Evolutionary conservation across 2,113 vertebrate species (phyloP), one percentile per base, ranked within the genome.

Genomic region (Corythornis cristatus): DNA sequence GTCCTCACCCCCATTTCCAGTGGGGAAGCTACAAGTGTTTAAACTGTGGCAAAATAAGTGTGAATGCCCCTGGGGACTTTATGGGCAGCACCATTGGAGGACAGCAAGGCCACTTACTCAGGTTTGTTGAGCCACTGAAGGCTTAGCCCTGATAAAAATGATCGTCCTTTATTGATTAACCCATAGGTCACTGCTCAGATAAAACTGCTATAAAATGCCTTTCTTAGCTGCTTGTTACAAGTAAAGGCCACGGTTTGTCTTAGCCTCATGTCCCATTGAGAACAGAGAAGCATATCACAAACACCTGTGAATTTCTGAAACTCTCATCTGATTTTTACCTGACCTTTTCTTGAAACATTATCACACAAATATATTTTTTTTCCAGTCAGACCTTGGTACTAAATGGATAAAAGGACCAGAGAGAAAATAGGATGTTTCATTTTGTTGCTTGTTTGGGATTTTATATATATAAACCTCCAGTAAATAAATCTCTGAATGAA

Each of bases 401-500:
- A 88, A 92, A 66, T 68, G 81, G 28, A 73, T 50, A 35, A 81
- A 91, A 86, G 37, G 66, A 62, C 81, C 25, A 15, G 42, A 35
- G 35, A 82, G 62, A 83, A 93, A 90, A 80, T 58, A 73, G 85
- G 40, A 31, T 58, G 85, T 77, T 81, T 56, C 9, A 68, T 77
- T 77, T 76, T 64, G 13, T 15, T n/a, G 23, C 78, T 77, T 79
- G 57, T 46, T 68, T 76, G 42, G 76, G 66, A 72, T 80, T 93
- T 70, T 81, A 64, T 80, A 78, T 62, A 72, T 83, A 64, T 70
- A 72, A 65, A 10, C 8, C 43, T n/a, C 23, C 46, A 73, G 18
- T 71, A 83, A 95, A 83, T 89, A 93, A 90, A 90, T 77, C 62
- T 82, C 70, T 3, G 56, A 95, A 95, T 93, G 88, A 89, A 96